Base-by-base conservation (phyloP, 2,113 vertebrate genomes). In the Zapus hudsonius region DNA sequence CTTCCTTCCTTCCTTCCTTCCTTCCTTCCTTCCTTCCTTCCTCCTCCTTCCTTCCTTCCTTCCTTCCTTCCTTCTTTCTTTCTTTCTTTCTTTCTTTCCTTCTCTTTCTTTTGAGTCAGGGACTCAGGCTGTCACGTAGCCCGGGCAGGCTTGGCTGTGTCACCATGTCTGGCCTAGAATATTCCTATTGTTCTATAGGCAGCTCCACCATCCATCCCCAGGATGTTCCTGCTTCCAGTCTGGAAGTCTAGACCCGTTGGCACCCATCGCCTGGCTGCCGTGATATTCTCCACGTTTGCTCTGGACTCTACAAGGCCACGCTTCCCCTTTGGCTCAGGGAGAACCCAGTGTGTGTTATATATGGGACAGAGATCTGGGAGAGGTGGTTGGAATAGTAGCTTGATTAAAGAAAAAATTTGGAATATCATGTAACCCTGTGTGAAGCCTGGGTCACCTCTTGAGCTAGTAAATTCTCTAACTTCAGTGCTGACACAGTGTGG, bases 331-430 rank as follows among this genome's bases (percentile, higher is more conserved):
- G 33, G 36, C 13, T n/a, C 23, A 66, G 64, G 27, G 73, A 5
- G 2, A 47, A 12, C 17, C 31, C 8, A 3, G 3, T 5, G 52
- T 52, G 16, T 13, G 2, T 3, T 47, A 15, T 15, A 13, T 52
- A 52, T 7, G 16, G 52, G 52, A 52, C 52, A 52, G 52, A 52
- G 12, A 2, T 15, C 52, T 23, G 66, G 44, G 47, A 61, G 7
- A 61, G 7, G 31, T 0, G 63, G 20, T 3, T 66, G 61, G 22
- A 33, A 70, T 36, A 44, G 38, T 3, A 36, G 22, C 36, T 91
- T 76, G 29, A 15, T 23, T 85, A 81, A 83, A 78, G 29, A 61
- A 64, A 89, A 84, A 64, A 16, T 20, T 15, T 7, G 40, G 31
- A n/a, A 20, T 55, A 23, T 6, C 20, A 70, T 44, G 63, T 64